Percentiles rank a stretch among this genome's conserved stretches.
Conservation (phyloP, 2,797 vertebrate species). For the Dendrocincla tyrannina region DNA sequence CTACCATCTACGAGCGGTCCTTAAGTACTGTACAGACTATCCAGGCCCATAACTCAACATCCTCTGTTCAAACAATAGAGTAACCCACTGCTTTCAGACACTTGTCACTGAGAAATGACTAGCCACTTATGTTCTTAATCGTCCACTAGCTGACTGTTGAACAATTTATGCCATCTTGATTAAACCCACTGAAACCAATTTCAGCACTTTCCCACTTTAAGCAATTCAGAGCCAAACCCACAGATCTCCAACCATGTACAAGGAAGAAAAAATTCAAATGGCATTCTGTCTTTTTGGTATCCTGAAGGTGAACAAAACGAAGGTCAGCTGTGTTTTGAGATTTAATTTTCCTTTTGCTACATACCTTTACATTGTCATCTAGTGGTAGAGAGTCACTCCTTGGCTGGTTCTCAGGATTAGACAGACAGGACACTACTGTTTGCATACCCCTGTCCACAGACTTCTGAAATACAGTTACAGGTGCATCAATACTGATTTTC, state of each 20-base stretch:
- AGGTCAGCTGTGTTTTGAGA: background rate
- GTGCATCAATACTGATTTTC: background rate
- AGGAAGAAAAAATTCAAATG: background rate
- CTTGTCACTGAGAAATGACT: background rate
- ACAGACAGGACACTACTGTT: conserved; percentile 77
- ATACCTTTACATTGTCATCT: conserved; percentile 77
- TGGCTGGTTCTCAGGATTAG: conserved; percentile 75
- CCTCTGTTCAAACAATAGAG: background rate
- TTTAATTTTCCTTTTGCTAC: background rate
- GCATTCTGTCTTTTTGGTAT: background rate
- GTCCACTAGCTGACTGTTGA: background rate
- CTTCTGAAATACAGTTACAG: conserved; percentile 75
- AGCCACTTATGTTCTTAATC: background rate
- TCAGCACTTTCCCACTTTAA: background rate
- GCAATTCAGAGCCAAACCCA: background rate
- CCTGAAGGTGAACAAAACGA: fast-evolving
- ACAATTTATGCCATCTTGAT: background rate
- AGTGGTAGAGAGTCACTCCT: conserved; percentile 72
- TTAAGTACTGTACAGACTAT: background rate
- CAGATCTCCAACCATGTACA: fast-evolving
- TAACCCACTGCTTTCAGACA: background rate
- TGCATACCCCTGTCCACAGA: conserved; percentile 81
- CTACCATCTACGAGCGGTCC: background rate
- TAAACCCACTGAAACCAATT: background rate
- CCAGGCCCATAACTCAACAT: background rate